These are phyloP conservation scores for Gryon sp. DNA, from an alignment of 1,140 invertebrate species.

Conservation along the genomic window DNA sequence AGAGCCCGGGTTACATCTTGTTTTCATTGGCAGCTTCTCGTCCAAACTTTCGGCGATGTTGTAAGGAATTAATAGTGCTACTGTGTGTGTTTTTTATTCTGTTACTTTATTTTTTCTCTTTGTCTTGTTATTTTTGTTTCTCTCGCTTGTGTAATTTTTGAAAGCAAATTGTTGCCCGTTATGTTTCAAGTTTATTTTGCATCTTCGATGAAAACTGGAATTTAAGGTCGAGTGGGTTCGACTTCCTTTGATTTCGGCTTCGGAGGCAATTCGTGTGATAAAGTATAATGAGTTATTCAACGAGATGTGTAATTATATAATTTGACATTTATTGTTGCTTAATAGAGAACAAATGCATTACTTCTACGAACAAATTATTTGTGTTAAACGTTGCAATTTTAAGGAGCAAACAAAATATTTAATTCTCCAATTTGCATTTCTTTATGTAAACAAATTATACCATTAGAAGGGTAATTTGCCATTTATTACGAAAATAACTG, in stretches of 20 bases:
- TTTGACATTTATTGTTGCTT: background rate
- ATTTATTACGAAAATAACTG: too few relatives aligned
- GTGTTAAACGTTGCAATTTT: too few relatives aligned
- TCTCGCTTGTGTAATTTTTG: constrained; percentile 21
- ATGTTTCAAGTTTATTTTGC: constrained; percentile 23
- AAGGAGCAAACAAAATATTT: too few relatives aligned
- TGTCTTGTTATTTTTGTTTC: background rate
- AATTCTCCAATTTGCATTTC: too few relatives aligned
- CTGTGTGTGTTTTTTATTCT: too few relatives aligned
- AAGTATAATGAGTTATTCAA: constrained; percentile 3
- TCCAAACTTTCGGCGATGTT: constrained; percentile 2
- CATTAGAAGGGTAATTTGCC: too few relatives aligned
- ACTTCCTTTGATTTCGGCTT: background rate
- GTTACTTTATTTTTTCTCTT: background rate
- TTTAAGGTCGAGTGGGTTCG: background rate
- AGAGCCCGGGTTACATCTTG: constrained; percentile 8
- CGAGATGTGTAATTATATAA: constrained; percentile 4
- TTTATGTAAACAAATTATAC: too few relatives aligned
- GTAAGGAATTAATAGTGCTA: constrained; percentile 11
- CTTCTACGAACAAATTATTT: too few relatives aligned
- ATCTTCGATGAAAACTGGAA: background rate
- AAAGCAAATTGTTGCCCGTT: constrained; percentile 9
- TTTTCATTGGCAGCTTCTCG: constrained; percentile 5
- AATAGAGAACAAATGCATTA: too few relatives aligned
- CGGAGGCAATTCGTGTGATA: background rate